Conservation (phyloP, 2,797 vertebrate genomes). For the Girardinus metallicus region DNA sequence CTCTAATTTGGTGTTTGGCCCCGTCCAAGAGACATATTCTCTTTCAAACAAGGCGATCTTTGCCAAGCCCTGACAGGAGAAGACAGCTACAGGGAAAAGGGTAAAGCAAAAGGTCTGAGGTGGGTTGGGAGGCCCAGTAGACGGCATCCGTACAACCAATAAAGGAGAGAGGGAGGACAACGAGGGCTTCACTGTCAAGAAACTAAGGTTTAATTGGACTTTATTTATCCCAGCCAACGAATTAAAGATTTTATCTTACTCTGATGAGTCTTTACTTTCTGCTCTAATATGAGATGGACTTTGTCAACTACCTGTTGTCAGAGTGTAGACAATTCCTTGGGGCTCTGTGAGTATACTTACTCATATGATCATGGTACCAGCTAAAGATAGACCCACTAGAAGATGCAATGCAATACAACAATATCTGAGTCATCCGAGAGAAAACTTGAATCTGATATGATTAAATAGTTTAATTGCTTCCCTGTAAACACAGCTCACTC, state of each 20-base stretch:
- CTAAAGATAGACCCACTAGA: neutral
- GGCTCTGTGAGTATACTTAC: neutral
- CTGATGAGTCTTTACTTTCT: neutral
- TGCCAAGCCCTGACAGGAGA: conserved; percentile 66
- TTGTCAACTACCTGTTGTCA: neutral
- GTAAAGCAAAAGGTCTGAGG: conserved; percentile 37
- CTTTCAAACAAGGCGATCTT: conserved; percentile 66
- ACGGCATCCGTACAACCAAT: conserved; percentile 48
- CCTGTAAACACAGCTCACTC: neutral
- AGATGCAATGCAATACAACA: neutral
- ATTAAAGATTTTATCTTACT: neutral
- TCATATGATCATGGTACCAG: neutral
- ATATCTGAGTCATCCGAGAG: neutral
- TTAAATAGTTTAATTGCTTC: neutral
- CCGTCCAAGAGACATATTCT: conserved; percentile 73
- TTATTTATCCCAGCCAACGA: neutral
- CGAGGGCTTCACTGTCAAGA: conserved; percentile 16
- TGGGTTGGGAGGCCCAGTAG: conserved; percentile 31
- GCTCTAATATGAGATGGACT: neutral
- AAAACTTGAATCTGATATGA: neutral
- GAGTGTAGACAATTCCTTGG: neutral
- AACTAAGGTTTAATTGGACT: conserved; percentile 7
- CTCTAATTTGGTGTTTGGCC: conserved; percentile 91
- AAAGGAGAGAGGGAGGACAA: conserved; percentile 43
- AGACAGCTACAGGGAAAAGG: conserved; percentile 31